phyloP scores from a whole-genome alignment of 2,888 invertebrate species.

The Camptogramma bilineatum region DNA sequence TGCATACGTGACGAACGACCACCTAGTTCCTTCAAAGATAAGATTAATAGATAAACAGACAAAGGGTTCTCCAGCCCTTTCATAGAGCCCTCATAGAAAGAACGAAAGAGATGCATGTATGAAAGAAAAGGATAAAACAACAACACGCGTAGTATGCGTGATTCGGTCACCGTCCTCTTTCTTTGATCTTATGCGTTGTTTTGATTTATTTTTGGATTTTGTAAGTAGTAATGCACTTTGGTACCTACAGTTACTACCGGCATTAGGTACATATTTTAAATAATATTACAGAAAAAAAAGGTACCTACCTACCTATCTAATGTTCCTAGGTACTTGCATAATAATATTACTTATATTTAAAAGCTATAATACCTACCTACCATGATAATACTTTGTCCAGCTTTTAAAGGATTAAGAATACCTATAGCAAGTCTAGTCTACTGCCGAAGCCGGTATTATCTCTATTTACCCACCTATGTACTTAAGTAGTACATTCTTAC shows the following conservation, averaged over 20 bases:
- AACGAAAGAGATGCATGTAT: slow-evolving; percentile 40
- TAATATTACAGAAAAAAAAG: neutral
- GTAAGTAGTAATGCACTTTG: neutral
- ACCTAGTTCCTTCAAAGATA: slow-evolving; percentile 31
- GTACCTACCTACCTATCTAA: no score
- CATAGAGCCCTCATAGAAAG: slow-evolving; percentile 32
- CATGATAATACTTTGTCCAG: no score
- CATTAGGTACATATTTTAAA: neutral
- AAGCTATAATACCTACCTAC: no score
- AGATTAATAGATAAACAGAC: slow-evolving; percentile 23
- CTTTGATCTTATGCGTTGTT: slow-evolving; percentile 22
- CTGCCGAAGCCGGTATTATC: no score
- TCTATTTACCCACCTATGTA: no score
- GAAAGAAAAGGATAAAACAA: slow-evolving; percentile 49
- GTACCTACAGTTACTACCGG: neutral
- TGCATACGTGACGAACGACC: slow-evolving; percentile 36
- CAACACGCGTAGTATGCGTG: slow-evolving; percentile 52
- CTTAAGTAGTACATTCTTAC: no score
- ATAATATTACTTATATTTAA: no score
- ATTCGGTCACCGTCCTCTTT: slow-evolving; percentile 39
- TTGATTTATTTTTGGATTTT: slow-evolving; percentile 27
- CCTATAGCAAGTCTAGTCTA: no score
- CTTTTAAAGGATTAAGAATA: no score
- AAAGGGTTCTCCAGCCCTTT: slow-evolving; percentile 37
- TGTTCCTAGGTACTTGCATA: no score